Conservation (phyloP, 2,113 vertebrate genomes). For the Muntiacus muntjak region DNA sequence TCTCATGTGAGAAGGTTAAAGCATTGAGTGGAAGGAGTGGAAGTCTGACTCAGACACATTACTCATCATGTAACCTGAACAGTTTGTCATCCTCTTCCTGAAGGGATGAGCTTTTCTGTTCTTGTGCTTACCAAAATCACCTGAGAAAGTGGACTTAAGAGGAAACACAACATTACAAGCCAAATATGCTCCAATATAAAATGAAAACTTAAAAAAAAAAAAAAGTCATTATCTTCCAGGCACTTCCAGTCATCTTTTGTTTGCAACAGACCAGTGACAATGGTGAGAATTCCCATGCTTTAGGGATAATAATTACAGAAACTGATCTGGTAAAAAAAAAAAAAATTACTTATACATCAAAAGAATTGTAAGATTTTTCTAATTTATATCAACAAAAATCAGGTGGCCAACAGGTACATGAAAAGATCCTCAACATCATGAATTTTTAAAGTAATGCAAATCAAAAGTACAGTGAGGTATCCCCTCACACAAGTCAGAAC, state of each 20-base stretch:
- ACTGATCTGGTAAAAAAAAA: background rate
- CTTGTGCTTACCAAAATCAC: background rate
- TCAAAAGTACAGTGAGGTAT: background rate
- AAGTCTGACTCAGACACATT: background rate
- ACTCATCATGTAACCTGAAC: background rate
- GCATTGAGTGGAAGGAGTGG: background rate
- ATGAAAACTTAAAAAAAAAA: background rate
- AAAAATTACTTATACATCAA: background rate
- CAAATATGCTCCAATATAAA: background rate
- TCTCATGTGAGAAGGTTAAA: background rate
- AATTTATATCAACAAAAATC: background rate
- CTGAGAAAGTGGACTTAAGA: background rate
- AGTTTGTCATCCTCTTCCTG: background rate
- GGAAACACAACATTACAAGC: background rate
- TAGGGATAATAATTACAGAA: background rate
- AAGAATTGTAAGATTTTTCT: background rate
- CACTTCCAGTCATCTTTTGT: background rate
- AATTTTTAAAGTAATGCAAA: background rate
- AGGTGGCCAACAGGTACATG: background rate
- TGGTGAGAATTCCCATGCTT: background rate
- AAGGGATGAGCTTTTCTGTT: background rate
- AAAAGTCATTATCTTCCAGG: background rate
- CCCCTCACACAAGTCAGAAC: background rate
- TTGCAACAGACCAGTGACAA: background rate
- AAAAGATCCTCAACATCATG: background rate